Conservation (phyloP, 92 coral and sea anemone species). For the Meandrina meandrites region DNA sequence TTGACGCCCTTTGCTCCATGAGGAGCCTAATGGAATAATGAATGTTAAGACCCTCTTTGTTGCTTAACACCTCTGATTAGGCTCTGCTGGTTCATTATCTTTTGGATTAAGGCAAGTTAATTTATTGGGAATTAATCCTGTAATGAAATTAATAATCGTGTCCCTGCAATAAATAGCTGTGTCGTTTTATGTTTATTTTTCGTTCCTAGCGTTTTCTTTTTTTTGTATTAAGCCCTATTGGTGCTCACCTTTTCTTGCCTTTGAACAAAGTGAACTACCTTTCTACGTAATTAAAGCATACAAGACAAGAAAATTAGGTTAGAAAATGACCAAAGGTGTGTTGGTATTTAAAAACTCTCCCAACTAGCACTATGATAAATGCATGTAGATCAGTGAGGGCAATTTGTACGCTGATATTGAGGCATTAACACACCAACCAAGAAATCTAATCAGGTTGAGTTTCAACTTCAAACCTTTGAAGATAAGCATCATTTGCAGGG, state of each 20-base stretch:
- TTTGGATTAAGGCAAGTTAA: neutral
- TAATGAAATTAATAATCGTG: neutral
- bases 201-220: neutral
- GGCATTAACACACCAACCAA: neutral
- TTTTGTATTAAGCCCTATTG: neutral
- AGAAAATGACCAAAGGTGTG: neutral
- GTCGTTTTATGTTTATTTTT: neutral
- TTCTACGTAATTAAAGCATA: neutral
- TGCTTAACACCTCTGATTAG: no score
- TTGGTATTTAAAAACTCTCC: neutral
- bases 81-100: neutral
- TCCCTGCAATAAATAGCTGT: neutral
- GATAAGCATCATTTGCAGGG: neutral
- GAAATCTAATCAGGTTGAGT: neutral
- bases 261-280: neutral
- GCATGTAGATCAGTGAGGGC: neutral
- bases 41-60: no score
- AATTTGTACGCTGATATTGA: neutral
- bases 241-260: neutral
- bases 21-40: no score
- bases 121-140: neutral
- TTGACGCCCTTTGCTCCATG: no score
- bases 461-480: neutral
- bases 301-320: neutral
- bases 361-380: neutral